Base-by-base conservation (phyloP, 2,797 vertebrate species). In the Acanthopagrus latus region DNA sequence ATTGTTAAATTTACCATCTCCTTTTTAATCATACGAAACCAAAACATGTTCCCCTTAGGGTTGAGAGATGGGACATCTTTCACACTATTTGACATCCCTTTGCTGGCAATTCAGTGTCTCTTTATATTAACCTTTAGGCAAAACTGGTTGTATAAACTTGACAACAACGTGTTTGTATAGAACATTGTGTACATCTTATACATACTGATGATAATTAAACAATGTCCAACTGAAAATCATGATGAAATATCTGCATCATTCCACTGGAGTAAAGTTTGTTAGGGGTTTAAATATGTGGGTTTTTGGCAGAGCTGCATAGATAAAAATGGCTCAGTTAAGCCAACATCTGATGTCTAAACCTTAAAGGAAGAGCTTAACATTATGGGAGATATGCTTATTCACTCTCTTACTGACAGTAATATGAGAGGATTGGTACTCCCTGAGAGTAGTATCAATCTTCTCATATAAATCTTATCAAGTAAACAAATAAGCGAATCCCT, bases 291-390 rank as follows among this genome's bases (percentile, higher is more conserved):
- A 12, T 48, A 38, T 6, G 25, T 51, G 7, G 10, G 3, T 27
- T 71, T 71, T 25, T 43, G 29, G 29, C 46, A 6, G 27, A 41
- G 68, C 27, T 38, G n/a, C 56, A 60, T 51, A 23, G 55, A 41
- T 71, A 5, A 29, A 43, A 25, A 52, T 51, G 6, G 7, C 29
- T 25, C 56, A 41, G 16, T 25, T 58, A n/a, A 46, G 17, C 16
- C 27, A 46, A n/a, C 20, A 16, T 46, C 41, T 29, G 44, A 48
- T 13, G 9, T 17, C 18, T 27, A 47, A 21, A 33, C 13, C 50
- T 52, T 43, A 20, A 41, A 48, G 5, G 23, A 64, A 25, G 1
- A 62, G 21, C 8, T 48, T 18, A n/a, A 29, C 44, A 8, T 25
- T 27, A 47, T 64, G 60, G 23, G 5, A 48, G 48, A 64, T 48